These are phyloP conservation scores for Setophaga coronata DNA, from an alignment of 2,113 vertebrate species.

Conservation along the genomic window DNA sequence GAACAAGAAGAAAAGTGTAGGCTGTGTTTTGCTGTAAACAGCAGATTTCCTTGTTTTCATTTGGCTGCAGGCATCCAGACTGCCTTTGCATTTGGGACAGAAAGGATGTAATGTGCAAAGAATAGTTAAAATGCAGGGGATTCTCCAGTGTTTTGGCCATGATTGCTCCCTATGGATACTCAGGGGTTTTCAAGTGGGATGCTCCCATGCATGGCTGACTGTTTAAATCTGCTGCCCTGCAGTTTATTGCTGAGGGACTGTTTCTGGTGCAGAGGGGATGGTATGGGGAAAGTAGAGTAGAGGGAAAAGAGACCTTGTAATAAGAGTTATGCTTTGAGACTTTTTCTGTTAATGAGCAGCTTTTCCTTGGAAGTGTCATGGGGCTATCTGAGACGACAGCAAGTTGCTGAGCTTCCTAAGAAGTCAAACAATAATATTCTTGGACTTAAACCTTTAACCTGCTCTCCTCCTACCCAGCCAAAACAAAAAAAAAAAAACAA, in stretches of 20 bases:
- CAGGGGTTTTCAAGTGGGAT: not conserved
- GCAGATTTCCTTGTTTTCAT: slow-evolving; percentile 46
- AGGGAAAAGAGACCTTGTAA: not conserved
- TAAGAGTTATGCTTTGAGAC: not conserved
- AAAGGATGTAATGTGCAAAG: not conserved
- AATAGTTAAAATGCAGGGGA: not conserved
- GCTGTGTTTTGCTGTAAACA: slow-evolving; percentile 57
- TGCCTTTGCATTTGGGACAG: slow-evolving; percentile 16
- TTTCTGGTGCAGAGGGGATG: not conserved
- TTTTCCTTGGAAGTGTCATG: not conserved
- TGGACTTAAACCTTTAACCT: not conserved
- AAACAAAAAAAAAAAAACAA: not conserved
- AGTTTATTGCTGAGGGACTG: not conserved
- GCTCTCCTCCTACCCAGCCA: not conserved
- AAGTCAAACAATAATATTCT: not conserved
- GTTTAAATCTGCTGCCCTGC: not conserved
- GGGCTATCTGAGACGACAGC: not conserved
- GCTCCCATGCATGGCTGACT: fast-evolving
- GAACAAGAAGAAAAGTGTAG: not conserved
- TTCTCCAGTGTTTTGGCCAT: not conserved
- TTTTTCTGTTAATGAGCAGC: not conserved
- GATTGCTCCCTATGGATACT: not conserved
- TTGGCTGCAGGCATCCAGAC: not conserved
- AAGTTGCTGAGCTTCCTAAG: not conserved
- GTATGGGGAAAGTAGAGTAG: not conserved